Evolutionary conservation across 2,888 invertebrate species (phyloP), one percentile per base, ranked within the genome.

Genomic region (Sympetrum striolatum): DNA sequence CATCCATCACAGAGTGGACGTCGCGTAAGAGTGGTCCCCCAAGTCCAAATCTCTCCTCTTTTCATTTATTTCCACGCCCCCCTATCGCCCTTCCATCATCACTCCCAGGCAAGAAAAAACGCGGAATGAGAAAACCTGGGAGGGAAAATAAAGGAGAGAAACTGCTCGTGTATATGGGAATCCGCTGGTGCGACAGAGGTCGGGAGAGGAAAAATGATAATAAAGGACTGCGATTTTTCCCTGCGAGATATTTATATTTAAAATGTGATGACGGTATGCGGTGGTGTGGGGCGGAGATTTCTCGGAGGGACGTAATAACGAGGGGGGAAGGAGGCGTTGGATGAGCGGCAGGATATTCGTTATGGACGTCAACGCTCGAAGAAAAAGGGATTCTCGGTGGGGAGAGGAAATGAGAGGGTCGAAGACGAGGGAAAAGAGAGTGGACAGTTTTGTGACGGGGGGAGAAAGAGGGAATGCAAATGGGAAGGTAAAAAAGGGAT

Each of bases 11-110:
- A 22, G 60, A 58, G 60, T 86, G 86, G 86, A 86, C 86, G 82
- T 82, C 82, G 82, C 58, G 22, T 86, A 37, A 86, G 86, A 86
- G 86, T 86, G 86, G 86, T 86, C 86, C 86, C 82, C 86, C 60
- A 86, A 86, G 86, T 86, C 86, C 86, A 86, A 86, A 86, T 86
- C 35, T 44, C 48, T 53, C 53, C 82, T 58, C 35, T 82, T 48
- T 82, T 86, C 48, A 37, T 86, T 86, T 60, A 82, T 82, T 82
- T 73, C 73, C 73, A 18, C 31, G 8, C 64, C 64, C 64, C 18
- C 64, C 64, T 22, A n/a, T 64, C 58, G 31, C n/a, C 64, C 60
- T 37, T 86, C 60, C 31, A 60, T 86, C 86, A 86, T 86, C 86
- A 86, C 53, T 60, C 86, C 35, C 37, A 31, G 37, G 60, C 35